Conservation (phyloP, 2,797 vertebrate species). For the Florisuga fusca region DNA sequence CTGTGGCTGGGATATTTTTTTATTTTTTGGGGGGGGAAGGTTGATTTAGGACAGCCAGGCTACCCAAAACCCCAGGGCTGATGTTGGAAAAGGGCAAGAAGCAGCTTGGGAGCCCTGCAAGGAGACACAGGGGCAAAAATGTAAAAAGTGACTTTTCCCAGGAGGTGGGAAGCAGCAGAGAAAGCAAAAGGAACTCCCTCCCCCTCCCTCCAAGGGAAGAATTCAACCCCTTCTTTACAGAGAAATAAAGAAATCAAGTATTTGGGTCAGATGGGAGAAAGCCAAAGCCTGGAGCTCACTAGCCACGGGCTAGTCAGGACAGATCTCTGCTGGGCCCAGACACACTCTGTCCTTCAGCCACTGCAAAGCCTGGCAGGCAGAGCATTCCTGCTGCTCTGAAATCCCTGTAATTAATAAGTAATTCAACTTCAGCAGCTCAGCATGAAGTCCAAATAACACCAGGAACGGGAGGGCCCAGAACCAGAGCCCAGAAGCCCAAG, state of each 20-base stretch:
- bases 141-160: fast-evolving
- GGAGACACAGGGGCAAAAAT: not conserved
- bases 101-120: not conserved
- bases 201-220: not conserved
- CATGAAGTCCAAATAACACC: not conserved
- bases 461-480: too few relatives aligned
- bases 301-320: not conserved
- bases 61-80: fast-evolving
- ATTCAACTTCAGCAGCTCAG: not conserved
- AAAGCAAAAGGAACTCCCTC: not conserved
- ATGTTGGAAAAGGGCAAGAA: fast-evolving
- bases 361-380: not conserved
- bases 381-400: not conserved
- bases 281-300: not conserved
- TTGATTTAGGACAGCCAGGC: not conserved
- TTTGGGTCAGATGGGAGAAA: not conserved
- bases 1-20: too few relatives aligned
- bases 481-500: not conserved
- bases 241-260: not conserved
- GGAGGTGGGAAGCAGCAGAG: not conserved
- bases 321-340: not conserved
- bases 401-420: not conserved
- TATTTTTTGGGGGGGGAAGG: not conserved
- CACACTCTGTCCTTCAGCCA: not conserved
- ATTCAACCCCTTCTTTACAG: not conserved